phyloP scores from a whole-genome alignment of 64 coral and sea anemone genomes.

The Porites australiensis region DNA sequence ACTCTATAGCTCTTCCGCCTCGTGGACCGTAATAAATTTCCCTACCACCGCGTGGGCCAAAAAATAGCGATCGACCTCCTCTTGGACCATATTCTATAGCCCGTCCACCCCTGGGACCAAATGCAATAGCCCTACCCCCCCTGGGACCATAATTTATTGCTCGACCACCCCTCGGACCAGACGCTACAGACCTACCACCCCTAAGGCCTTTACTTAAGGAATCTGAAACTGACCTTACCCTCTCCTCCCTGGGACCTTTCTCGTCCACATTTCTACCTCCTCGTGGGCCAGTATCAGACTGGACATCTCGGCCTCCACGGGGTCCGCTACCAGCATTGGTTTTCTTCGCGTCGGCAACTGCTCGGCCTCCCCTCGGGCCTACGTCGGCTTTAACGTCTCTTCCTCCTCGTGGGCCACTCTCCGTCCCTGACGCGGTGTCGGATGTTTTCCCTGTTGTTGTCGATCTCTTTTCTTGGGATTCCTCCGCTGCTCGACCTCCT shows the following conservation, averaged over 20 bases:
- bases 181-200: conserved; percentile 52
- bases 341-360: neutral
- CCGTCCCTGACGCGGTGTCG: neutral
- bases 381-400: neutral
- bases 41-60: neutral
- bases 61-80: conserved; percentile 55
- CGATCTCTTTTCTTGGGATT: neutral
- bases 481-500: conserved; percentile 4
- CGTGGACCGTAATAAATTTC: neutral
- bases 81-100: conserved; percentile 65
- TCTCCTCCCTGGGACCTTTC: conserved; percentile 18
- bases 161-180: conserved; percentile 19
- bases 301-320: conserved; percentile 42
- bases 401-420: conserved; percentile 16
- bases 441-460: neutral
- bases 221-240: conserved; percentile 22
- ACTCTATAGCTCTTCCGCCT: conserved; percentile 1
- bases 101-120: conserved; percentile 29
- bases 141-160: conserved; percentile 39
- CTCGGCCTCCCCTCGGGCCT: conserved; percentile 38
- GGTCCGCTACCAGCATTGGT: conserved; percentile 16
- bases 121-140: conserved; percentile 35
- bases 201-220: conserved; percentile 43
- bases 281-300: conserved; percentile 27
- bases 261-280: conserved; percentile 41